phyloP scores from a whole-genome alignment of 1,140 invertebrate species.

The Ylistrum balloti region DNA sequence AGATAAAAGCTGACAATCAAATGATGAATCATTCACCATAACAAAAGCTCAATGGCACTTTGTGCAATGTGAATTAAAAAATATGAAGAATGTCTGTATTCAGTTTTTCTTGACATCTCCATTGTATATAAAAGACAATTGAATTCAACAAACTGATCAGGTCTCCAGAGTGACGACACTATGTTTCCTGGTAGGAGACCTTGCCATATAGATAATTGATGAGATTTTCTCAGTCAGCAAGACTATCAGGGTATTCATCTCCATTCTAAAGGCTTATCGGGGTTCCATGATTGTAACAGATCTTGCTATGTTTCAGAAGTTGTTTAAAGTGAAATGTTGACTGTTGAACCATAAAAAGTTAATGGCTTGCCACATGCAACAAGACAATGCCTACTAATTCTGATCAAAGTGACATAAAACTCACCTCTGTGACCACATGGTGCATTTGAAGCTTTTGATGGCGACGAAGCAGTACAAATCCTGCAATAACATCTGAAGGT shows the following conservation, averaged over 20 bases:
- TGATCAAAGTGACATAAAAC: slow-evolving; percentile 16
- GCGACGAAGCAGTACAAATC: slow-evolving; percentile 90
- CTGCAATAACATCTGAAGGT: slow-evolving; percentile 94
- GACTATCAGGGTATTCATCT: background rate
- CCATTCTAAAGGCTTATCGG: background rate
- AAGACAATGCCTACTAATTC: background rate
- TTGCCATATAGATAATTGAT: slow-evolving; percentile 16
- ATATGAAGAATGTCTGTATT: too few species aligned
- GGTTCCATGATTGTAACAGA: background rate
- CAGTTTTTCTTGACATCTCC: too few species aligned
- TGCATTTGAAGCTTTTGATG: slow-evolving; percentile 92
- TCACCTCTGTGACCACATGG: slow-evolving; percentile 89
- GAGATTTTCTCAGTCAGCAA: background rate
- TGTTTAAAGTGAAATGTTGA: slow-evolving; percentile 30
- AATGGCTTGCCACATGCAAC: slow-evolving; percentile 9
- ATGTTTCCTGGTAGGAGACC: background rate
- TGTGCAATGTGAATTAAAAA: too few species aligned
- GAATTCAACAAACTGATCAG: background rate
- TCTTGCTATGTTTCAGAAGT: background rate
- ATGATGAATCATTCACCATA: too few species aligned
- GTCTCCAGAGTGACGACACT: background rate
- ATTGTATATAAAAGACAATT: background rate
- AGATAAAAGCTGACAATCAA: too few species aligned
- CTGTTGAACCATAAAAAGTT: background rate
- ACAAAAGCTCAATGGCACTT: too few species aligned